Percentiles rank a stretch among this genome's conserved stretches.
Conservation (phyloP, 2,113 vertebrate species). For the Chroicocephalus ridibundus region DNA sequence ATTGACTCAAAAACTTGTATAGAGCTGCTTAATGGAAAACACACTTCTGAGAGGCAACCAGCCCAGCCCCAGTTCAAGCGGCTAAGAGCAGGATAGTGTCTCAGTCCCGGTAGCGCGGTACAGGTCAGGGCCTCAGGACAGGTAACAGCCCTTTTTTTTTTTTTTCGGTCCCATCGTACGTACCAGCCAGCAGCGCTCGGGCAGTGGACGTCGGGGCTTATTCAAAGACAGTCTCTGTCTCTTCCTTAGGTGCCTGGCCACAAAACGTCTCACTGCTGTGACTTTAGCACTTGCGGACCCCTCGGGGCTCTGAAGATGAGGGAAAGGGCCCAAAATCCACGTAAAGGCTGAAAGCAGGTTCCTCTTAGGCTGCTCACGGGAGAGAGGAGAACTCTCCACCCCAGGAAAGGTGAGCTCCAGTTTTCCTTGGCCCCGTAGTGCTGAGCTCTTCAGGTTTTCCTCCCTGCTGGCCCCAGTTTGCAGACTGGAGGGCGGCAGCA, state of each 20-base stretch:
- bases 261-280: not conserved
- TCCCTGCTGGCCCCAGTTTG: not conserved
- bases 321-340: not conserved
- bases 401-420: not conserved
- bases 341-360: not conserved
- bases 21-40: not conserved
- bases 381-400: not conserved
- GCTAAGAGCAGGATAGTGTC: not conserved
- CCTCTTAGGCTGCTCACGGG: not conserved
- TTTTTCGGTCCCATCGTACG: not conserved
- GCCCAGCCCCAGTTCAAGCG: not conserved
- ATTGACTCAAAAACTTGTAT: not conserved
- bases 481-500: not conserved
- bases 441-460: not conserved
- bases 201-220: not conserved
- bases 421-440: accelerated
- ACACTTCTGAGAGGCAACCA: not conserved
- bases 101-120: not conserved
- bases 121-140: not conserved
- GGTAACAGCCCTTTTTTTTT: not conserved
- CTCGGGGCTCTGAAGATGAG: not conserved
- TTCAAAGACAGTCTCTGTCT: not conserved
- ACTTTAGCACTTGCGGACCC: not conserved
- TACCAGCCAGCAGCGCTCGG: not conserved
- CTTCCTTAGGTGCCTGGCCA: not conserved